phyloP scores from a whole-genome alignment of 2,888 invertebrate species.

The Scaptomyza polygonia region DNA sequence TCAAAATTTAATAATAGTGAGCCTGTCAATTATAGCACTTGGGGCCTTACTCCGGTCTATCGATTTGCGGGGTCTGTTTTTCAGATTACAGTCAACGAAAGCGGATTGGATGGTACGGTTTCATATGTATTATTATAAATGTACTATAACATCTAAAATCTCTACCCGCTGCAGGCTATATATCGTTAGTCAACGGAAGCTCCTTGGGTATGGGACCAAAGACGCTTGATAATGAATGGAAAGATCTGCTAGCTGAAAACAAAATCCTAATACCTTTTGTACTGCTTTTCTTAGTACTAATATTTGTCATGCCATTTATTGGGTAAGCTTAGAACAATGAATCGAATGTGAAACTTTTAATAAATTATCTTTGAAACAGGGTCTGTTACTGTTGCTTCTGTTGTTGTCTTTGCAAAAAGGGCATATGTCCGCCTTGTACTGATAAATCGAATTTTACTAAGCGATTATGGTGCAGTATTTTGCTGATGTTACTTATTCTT shows the following conservation, averaged over 20 bases:
- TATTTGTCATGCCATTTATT: slow-evolving; percentile 90
- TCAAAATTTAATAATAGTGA: neutral
- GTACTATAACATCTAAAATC: neutral
- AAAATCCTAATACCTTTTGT: slow-evolving; percentile 84
- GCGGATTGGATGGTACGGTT: neutral
- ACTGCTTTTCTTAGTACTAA: slow-evolving; percentile 87
- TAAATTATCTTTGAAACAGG: slow-evolving; percentile 55
- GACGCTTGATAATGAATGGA: slow-evolving; percentile 83
- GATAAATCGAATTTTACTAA: slow-evolving; percentile 89
- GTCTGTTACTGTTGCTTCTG: slow-evolving; percentile 88
- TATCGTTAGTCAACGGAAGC: neutral
- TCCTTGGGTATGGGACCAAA: slow-evolving; percentile 67
- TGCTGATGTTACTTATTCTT: slow-evolving; percentile 91
- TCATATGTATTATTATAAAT: neutral
- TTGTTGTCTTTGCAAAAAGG: slow-evolving; percentile 89
- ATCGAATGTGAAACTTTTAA: neutral
- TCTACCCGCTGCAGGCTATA: slow-evolving; percentile 3
- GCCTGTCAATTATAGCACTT: neutral
- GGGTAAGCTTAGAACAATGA: slow-evolving; percentile 85
- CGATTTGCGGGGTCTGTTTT: neutral
- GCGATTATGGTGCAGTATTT: slow-evolving; percentile 87
- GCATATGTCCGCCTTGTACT: slow-evolving; percentile 90
- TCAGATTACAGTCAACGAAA: neutral
- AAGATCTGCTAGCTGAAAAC: slow-evolving; percentile 84
- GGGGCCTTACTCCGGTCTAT: slow-evolving; percentile 2